Evolutionary conservation across 2,797 vertebrate species (phyloP), one percentile per base, ranked within the genome.

Genomic region (Pipistrellus pipistrellus): DNA sequence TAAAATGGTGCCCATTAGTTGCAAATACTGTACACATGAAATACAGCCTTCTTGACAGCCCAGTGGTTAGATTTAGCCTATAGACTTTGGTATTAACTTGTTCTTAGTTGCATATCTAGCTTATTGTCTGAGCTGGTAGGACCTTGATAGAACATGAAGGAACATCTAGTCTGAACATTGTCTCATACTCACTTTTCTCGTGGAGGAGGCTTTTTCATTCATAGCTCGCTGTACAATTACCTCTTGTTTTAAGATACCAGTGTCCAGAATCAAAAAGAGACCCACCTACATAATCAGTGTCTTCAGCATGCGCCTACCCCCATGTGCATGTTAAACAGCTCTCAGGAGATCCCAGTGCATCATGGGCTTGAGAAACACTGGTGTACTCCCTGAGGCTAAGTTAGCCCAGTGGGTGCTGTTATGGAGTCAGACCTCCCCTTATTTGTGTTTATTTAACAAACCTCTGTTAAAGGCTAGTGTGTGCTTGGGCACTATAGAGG

Each of bases 1-100:
- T 88, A 62, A 85, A 77, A 30, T 53, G 72, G 32, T 86, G 23
- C 32, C n/a, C 14, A 18, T 83, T 91, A 30, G 77, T 83, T 82
- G 6, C 18, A 59, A 6, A 27, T 59, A 27, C 20, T 64, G n/a
- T 72, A 0, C 78, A 80, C 85, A 23, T 72, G 59, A 85, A 48
- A 46, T 57, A n/a, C 12, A 55, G n/a, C 46, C 48, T 88, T 93
- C 21, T 55, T 76, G 30, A 62, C 18, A 89, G 44, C 25, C 53
- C 53, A 35, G 1, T 53, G 9, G 20, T 83, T 44, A 92, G 71
- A 73, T 51, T 68, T 85, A 41, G 23, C 48, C 18, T 46, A 1
- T 88, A 27, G 86, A n/a, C 20, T 76, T 0, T 32, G n/a, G 62
- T 48, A 20, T 27, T 35, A 91, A 48, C 30, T 90, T 71, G 51